Base-by-base conservation (phyloP, 92 coral and sea anemone genomes). In the Diadumene lineata region DNA sequence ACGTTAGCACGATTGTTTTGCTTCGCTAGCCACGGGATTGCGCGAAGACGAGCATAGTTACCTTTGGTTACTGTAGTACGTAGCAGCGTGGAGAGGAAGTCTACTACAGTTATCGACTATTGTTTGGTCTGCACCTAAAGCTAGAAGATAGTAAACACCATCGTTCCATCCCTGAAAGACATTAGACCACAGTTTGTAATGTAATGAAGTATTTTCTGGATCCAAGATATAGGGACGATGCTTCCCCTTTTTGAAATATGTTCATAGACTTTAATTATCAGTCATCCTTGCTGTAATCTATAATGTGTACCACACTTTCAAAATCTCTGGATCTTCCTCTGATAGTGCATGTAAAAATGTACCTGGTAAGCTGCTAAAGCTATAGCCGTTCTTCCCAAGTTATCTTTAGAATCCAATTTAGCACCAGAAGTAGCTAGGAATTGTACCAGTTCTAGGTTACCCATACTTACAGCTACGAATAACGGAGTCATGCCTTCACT, bases 321-420 rank as follows among this genome's bases (percentile, higher is more conserved):
- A n/a, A n/a, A n/a, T n/a, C n/a, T n/a, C n/a, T n/a, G n/a, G n/a
- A n/a, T n/a, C n/a, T n/a, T n/a, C n/a, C n/a, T n/a, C n/a, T n/a
- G n/a, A n/a, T n/a, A n/a, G n/a, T n/a, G n/a, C n/a, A n/a, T n/a
- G n/a, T n/a, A n/a, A n/a, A 15, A 3, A 27, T 30, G 0, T 55
- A 90, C 97, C 90, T 91, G 93, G 63, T 91, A 88, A 31, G 97
- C 87, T 22, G 97, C 93, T 43, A 82, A 21, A 21, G 93, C 90
- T 24, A 91, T 78, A 0, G 97, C 80, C 17, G 97, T 87, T 51
- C 97, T 88, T 22, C 93, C 97, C 15, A 88, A 87, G 51, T 79
- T 80, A 60, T 91, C 92, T 44, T 78, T 80, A 11, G 90, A 74
- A 66, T 91, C 92, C 48, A 91, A 76, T 31, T 70, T 58, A 16